These are phyloP conservation scores for Galbula dea DNA, from an alignment of 2,113 vertebrate genomes.

Conservation along the genomic window DNA sequence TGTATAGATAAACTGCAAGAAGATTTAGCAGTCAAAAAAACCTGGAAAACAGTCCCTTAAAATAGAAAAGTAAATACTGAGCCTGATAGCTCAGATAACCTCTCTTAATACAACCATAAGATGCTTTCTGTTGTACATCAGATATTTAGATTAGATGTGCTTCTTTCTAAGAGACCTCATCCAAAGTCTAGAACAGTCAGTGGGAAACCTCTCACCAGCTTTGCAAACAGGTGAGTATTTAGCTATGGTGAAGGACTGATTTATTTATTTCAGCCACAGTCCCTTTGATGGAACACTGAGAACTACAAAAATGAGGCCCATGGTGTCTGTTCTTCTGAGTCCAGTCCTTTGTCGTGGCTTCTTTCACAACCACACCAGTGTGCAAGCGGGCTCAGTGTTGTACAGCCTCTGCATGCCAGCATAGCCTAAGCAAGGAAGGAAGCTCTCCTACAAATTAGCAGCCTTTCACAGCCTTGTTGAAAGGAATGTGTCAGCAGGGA, in stretches of 20 bases:
- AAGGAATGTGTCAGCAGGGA: not conserved
- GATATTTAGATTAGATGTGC: rapidly evolving
- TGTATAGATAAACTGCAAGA: not conserved
- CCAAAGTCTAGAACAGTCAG: not conserved
- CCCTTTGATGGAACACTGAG: not conserved
- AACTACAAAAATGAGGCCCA: not conserved
- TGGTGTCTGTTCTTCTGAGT: not conserved
- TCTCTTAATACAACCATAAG: not conserved
- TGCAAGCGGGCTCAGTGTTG: not conserved
- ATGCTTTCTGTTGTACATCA: not conserved
- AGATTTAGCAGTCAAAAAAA: not conserved
- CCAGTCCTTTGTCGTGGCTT: not conserved
- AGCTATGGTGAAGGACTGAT: not conserved
- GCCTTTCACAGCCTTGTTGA: not conserved
- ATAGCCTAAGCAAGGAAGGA: not conserved
- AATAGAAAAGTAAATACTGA: not conserved
- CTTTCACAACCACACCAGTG: not conserved
- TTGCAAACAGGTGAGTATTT: not conserved
- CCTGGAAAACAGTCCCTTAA: not conserved
- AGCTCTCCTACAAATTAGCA: not conserved
- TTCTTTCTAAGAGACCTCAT: not conserved
- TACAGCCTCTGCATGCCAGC: not conserved
- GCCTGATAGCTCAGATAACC: not conserved
- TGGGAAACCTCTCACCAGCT: not conserved
- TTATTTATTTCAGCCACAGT: not conserved